Conservation (phyloP, 2,888 invertebrate genomes). For the Acrocyrtus sp. region DNA sequence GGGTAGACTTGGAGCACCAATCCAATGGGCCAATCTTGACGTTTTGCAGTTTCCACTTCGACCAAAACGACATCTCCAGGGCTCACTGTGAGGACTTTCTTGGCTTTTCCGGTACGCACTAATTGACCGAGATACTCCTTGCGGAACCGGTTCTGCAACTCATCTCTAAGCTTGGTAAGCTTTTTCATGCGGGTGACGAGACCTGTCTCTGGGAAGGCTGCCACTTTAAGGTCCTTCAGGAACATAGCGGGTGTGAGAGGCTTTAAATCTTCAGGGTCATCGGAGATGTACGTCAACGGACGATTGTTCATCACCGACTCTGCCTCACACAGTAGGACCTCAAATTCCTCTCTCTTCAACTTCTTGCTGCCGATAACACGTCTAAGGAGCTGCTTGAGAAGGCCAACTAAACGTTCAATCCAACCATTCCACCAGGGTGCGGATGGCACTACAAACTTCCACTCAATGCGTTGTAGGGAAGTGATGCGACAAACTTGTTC, state of each 20-base stretch:
- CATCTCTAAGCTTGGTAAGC: not conserved
- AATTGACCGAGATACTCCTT: constrained; percentile 13
- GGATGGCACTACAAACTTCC: constrained; percentile 62
- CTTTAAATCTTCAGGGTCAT: not conserved
- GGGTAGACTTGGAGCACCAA: too few species aligned
- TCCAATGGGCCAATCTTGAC: not conserved
- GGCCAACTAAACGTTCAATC: constrained; percentile 5
- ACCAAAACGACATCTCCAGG: constrained; percentile 3
- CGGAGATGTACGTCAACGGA: constrained; percentile 4
- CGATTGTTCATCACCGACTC: not conserved
- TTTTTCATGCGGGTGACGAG: not conserved
- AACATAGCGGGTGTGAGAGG: not conserved
- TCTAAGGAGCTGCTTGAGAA: not conserved
- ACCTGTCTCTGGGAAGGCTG: not conserved
- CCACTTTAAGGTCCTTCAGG: not conserved
- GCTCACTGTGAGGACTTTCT: not conserved
- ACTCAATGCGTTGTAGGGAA: constrained; percentile 45
- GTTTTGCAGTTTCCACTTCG: not conserved
- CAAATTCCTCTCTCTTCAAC: not conserved
- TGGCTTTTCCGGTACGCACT: not conserved
- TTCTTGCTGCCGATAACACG: not conserved
- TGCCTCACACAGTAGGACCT: not conserved
- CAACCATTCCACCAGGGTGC: constrained; percentile 20
- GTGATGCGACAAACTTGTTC: constrained; percentile 10
- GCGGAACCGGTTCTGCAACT: not conserved